Conservation (phyloP, 2,113 vertebrate species). For the Pardalotus punctatus region DNA sequence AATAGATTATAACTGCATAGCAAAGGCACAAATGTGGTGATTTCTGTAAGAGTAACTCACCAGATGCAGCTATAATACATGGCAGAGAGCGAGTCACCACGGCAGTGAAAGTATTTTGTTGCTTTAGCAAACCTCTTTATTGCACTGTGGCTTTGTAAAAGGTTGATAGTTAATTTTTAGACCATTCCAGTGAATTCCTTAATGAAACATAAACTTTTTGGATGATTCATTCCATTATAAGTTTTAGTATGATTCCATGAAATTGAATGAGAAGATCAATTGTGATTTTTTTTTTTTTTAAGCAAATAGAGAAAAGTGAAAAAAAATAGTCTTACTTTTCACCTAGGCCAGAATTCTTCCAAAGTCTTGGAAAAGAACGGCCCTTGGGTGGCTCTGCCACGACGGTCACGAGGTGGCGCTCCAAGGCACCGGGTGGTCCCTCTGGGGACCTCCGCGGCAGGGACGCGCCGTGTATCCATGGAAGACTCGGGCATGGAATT, state of each 20-base stretch:
- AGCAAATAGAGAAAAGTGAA: no score
- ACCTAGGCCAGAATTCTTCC: not conserved
- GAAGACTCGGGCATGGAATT: not conserved
- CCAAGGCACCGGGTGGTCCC: constrained; percentile 27
- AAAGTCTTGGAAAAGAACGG: not conserved
- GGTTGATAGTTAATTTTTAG: not conserved
- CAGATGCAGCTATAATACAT: not conserved
- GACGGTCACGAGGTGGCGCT: constrained; percentile 63
- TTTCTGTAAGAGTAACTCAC: not conserved
- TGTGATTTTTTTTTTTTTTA: not conserved
- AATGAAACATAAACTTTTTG: not conserved
- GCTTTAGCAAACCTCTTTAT: not conserved
- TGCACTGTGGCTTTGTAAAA: not conserved
- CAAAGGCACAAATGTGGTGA: not conserved
- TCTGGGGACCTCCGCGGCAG: not conserved
- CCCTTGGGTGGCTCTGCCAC: not conserved
- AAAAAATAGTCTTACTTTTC: not conserved
- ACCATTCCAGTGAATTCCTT: not conserved
- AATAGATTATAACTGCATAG: not conserved
- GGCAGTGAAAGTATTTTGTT: not conserved
- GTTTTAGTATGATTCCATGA: not conserved
- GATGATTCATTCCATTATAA: not conserved
- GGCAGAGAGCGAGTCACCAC: not conserved
- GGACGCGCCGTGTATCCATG: not conserved
- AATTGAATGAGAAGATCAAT: not conserved